Evolutionary conservation across 2,113 vertebrate genomes (phyloP), one percentile per base, ranked within the genome.

Genomic region (Odocoileus virginianus): DNA sequence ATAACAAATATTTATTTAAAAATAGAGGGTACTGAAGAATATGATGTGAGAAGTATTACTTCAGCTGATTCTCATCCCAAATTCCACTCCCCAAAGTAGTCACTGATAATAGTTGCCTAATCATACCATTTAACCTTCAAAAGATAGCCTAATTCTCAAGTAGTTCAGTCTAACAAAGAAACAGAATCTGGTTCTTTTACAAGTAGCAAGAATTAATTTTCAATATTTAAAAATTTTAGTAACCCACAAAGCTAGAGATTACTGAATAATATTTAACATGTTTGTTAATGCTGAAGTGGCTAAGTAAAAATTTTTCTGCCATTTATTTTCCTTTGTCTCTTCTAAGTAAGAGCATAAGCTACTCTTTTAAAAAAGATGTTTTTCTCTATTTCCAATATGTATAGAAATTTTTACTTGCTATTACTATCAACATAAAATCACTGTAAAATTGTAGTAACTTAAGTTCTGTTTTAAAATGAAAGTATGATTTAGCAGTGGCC

Each of bases 401-500:
- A 54, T 30, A 89, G 21, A 28, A 94, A 92, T 25, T 92, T 94
- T 40, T 43, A 76, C 23, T 76, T 76, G 36, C 36, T 43, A 43
- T 81, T 50, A 67, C 33, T 82, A 15, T 55, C 87, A 10, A 87
- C 94, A 91, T 89, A 76, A 90, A 87, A 89, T 91, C 67, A 78
- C 4, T 55, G 27, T 93, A 13, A 61, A 54, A 88, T 93, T 98
- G 96, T 0, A 0, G 40, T 96, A 43, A 52, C 76, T 89, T 47
- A 57, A 52, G 6, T 95, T 95, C 43, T 91, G 87, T 93, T 93
- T 55, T 71, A 98, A 97, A 86, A 36, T 93, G 78, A 97, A 98
- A 96, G 47, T 50, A 79, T 74, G 60, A 79, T 95, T 60, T 90
- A 87, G 82, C 94, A 89, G 89, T 96, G 86, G 71, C 58, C 64